Base-by-base conservation (phyloP, 2,113 vertebrate species). In the Hirundichthys speculiger region DNA sequence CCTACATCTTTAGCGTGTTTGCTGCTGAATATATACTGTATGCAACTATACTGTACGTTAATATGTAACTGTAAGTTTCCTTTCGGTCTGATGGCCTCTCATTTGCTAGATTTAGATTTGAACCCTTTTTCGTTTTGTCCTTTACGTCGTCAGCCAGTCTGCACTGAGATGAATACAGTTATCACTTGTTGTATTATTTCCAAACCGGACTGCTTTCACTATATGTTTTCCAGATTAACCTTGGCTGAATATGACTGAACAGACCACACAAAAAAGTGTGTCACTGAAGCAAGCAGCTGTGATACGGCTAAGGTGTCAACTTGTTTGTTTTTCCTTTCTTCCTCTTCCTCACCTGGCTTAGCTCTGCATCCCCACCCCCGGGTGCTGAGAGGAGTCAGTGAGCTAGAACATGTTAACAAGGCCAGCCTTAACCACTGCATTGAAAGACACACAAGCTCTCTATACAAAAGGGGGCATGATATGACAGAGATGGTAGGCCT, bases 361-460 rank as follows among this genome's bases (percentile, higher is more conserved):
- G 62, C 71, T 69, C 69, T 24, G 43, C 56, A 51, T 53, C 70
- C 57, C 76, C 51, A 13, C 67, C 79, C 85, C 73, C 65, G 54
- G 89, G 81, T 77, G 82, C 77, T 89, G 86, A 90, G 88, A 90
- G 88, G 84, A 89, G 84, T 67, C 86, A 88, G 79, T 91, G 89
- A 92, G 89, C 85, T 92, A 89, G 89, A 91, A 91, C 85, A 19
- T 90, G 92, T 93, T 92, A 92, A 93, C 91, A 91, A 92, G 88
- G 58, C 55, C 42, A 68, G 73, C 69, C 64, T 77, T 70, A 56
- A 85, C 70, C 80, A 69, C 68, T 66, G 64, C 64, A 89, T 30
- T 90, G 90, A 91, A 83, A 92, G 90, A 92, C 85, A 85, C 56
- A 40, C 80, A 55, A 22, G 68, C 61, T 75, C 2, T 18, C 69